A percentile compares a stretch with the other conserved stretches of the same genome.
phyloP scores from a whole-genome alignment of 1,140 invertebrate species.

The Diuraphis noxia region DNA sequence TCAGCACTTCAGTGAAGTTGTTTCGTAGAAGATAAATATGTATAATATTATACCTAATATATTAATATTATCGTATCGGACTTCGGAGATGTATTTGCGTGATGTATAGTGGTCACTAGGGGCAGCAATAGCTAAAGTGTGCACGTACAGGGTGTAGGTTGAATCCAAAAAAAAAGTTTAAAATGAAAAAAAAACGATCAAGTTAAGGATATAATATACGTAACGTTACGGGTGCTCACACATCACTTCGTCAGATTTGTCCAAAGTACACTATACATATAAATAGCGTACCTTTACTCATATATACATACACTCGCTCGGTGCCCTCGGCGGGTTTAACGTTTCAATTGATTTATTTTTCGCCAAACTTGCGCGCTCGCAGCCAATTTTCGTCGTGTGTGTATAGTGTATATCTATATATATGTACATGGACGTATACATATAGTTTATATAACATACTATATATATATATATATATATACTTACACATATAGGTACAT shows the following conservation, averaged over 20 bases:
- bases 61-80: not conserved
- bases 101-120: not conserved
- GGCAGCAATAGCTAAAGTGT: not conserved
- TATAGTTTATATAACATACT: too few species aligned
- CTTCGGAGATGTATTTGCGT: not conserved
- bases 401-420: not conserved
- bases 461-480: not conserved
- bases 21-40: not conserved
- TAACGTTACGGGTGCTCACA: not conserved
- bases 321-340: slow-evolving; percentile 9
- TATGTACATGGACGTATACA: not conserved
- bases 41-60: too few species aligned
- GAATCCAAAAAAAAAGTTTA: slow-evolving; percentile 34
- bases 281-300: not conserved
- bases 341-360: slow-evolving; percentile 53
- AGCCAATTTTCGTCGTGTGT: slow-evolving; percentile 16
- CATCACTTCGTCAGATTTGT: not conserved
- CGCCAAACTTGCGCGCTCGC: not conserved
- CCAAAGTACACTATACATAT: not conserved
- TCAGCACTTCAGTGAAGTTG: not conserved
- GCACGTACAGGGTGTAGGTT: not conserved
- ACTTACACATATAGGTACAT: too few species aligned
- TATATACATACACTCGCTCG: not conserved
- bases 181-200: slow-evolving; percentile 35
- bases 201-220: slow-evolving; percentile 17